Conservation (phyloP, 2,797 vertebrate species). For the Galaxias olidus region DNA sequence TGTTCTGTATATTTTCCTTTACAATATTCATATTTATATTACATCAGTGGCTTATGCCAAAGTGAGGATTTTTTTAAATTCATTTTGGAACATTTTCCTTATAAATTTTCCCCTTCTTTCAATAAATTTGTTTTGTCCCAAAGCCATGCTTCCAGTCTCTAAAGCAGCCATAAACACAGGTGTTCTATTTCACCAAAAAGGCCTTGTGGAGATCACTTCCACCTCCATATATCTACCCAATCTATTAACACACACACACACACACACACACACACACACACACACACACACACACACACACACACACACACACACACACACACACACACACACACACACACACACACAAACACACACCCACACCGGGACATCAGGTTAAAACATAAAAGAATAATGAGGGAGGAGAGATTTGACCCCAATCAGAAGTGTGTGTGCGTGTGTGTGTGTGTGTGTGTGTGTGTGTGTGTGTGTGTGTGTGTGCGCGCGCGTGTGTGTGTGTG, state of each 20-base stretch:
- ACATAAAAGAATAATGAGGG: constrained; percentile 62
- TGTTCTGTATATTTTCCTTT: too few species aligned
- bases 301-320: neutral
- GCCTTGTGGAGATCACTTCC: too few species aligned
- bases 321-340: neutral
- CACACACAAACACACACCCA: neutral
- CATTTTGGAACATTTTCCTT: too few species aligned
- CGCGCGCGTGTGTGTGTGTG: constrained; percentile 12
- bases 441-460: constrained; percentile 25
- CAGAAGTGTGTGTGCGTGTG: constrained; percentile 51
- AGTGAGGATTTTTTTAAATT: too few species aligned
- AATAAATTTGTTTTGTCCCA: too few species aligned
- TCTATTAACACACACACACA: constrained; percentile 15
- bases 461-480: constrained; percentile 31
- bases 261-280: constrained; percentile 8
- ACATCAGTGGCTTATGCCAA: too few species aligned
- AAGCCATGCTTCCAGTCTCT: too few species aligned
- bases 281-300: constrained; percentile 2
- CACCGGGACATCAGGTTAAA: constrained; percentile 44
- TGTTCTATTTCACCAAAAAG: too few species aligned
- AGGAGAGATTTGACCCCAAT: constrained; percentile 67
- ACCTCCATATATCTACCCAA: too few species aligned
- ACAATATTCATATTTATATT: too few species aligned
- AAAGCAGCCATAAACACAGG: too few species aligned
- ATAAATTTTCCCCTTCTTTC: too few species aligned